phyloP scores from a whole-genome alignment of 2,797 vertebrate genomes.

The Pangasius sanitwongsei region DNA sequence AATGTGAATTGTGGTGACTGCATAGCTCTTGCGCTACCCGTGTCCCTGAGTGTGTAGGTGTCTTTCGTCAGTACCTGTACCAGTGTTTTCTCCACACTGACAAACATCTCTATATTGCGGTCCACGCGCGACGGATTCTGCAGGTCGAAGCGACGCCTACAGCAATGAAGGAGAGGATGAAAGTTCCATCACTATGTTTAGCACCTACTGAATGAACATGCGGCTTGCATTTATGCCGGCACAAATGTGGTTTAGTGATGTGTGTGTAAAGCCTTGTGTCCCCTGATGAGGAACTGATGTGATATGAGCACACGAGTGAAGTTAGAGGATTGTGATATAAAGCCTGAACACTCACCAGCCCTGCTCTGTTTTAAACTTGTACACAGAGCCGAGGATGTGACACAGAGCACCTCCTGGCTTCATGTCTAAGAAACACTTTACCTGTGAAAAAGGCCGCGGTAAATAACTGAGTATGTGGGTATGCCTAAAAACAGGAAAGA shows the following conservation, averaged over 20 bases:
- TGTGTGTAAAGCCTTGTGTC: not conserved
- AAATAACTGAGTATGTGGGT: not conserved
- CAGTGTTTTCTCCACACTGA: slow-evolving; percentile 87
- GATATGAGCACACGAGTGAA: not conserved
- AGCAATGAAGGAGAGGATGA: not conserved
- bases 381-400: slow-evolving; percentile 93
- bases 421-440: slow-evolving; percentile 94
- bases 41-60: not conserved
- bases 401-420: slow-evolving; percentile 89
- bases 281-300: not conserved
- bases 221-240: not conserved
- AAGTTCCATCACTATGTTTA: not conserved
- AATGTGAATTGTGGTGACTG: not conserved
- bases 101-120: slow-evolving; percentile 96
- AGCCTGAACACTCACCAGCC: slow-evolving; percentile 86
- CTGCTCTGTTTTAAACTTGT: slow-evolving; percentile 96
- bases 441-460: slow-evolving; percentile 67
- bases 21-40: not conserved
- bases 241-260: not conserved
- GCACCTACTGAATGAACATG: not conserved
- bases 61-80: slow-evolving; percentile 79
- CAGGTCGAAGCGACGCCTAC: slow-evolving; percentile 93
- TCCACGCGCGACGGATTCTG: slow-evolving; percentile 95
- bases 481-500: not conserved
- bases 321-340: not conserved